Evolutionary conservation across 1,140 invertebrate genomes (phyloP), one percentile per base, ranked within the genome.

Genomic region (Hypsibius dujardini): DNA sequence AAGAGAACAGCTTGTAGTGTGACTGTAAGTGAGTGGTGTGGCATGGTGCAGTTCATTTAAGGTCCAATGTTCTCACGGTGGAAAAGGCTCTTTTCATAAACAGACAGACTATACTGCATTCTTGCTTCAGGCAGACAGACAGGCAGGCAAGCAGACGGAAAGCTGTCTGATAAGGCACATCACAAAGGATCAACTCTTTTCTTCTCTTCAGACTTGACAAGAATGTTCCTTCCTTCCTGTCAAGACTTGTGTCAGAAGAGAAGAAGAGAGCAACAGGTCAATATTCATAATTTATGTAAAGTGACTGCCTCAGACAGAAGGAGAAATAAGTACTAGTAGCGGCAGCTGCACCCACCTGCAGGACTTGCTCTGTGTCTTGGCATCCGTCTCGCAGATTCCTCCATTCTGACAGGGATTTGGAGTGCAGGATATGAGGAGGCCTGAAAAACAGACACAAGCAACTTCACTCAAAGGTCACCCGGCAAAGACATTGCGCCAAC

Each of bases 381-480:
- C 82, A 72, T 85, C 83, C 12, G 87, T 87, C 46, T 88, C 77
- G 77, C 90, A 91, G 2, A 82, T 82, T 56, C 88, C 89, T 70
- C 85, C 85, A 82, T 90, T 89, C 78, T 88, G 87, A 79, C 89
- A 91, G 1, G 89, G 89, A 77, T 87, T 90, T 47, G 89, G 88
- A 69, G 87, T 88, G 80, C 89, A 92, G 71, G 88, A 90, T 56
- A 87, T 82, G 75, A 89, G 87, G 50, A n/a, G 7, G 80, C 88
- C 90, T 92, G 84, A 62, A 87, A 86, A 72, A 56, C 28, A 28
- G 28, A 28, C 28, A 28, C 28, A 28, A 28, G 28, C 28, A 28
- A 28, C 28, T 28, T 28, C 28, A 28, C 28, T 28, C 28, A 28
- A 28, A 28, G 28, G 28, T 28, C 28, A 28, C 28, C 28, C 28